phyloP scores from a whole-genome alignment of 2,797 vertebrate genomes.

The Pempheris klunzingeri region DNA sequence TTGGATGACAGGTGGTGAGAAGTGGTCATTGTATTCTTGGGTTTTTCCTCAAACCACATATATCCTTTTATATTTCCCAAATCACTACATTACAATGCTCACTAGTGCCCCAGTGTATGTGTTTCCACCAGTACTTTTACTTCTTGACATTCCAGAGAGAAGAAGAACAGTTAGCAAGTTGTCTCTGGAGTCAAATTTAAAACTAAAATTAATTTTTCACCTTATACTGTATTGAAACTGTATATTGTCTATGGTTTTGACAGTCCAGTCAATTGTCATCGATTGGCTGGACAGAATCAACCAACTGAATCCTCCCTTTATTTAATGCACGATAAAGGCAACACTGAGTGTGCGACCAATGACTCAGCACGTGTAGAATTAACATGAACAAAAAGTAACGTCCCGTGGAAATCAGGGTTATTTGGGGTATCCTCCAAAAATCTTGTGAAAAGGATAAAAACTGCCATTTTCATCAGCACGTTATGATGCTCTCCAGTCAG shows the following conservation, averaged over 20 bases:
- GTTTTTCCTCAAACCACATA: background rate
- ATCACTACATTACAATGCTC: background rate
- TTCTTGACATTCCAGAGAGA: background rate
- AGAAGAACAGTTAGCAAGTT: background rate
- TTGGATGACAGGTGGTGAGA: background rate
- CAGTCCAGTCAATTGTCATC: background rate
- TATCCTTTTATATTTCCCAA: background rate
- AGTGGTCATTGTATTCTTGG: too few relatives aligned
- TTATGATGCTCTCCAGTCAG: background rate
- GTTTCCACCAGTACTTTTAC: background rate
- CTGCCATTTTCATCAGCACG: background rate
- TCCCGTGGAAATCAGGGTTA: background rate
- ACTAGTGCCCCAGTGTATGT: too few relatives aligned
- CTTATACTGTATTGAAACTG: background rate
- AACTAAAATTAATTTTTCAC: background rate
- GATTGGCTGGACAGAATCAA: too few relatives aligned
- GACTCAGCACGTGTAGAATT: background rate
- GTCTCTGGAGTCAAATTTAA: background rate
- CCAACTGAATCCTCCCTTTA: background rate
- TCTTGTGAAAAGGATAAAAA: background rate
- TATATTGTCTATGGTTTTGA: background rate
- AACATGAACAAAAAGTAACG: background rate
- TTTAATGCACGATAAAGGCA: background rate
- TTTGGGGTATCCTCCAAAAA: background rate
- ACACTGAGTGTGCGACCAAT: background rate